Percentiles rank a stretch among this genome's conserved stretches.
phyloP scores from a whole-genome alignment of 1,140 invertebrate genomes.

The Cotesia vestalis region DNA sequence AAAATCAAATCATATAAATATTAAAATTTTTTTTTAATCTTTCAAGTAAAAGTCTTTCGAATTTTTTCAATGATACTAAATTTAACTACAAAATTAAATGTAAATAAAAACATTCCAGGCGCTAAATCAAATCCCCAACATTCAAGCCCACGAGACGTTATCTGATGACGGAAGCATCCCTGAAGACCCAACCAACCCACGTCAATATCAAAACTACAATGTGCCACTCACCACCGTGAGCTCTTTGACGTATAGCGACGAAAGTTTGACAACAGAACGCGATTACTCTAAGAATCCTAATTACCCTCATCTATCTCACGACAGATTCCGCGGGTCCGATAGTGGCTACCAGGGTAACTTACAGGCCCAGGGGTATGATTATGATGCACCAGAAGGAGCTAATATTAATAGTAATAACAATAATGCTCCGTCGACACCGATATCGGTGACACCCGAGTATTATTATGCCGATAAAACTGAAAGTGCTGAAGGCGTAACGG shows the following conservation, averaged over 20 bases:
- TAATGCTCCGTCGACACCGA: slow-evolving; percentile 29
- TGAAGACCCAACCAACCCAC: slow-evolving; percentile 31
- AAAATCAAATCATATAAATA: too few species aligned
- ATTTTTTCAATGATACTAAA: too few species aligned
- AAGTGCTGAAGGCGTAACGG: slow-evolving; percentile 42
- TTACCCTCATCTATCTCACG: slow-evolving; percentile 40
- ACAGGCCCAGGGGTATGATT: slow-evolving; percentile 55
- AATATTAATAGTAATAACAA: slow-evolving; percentile 1
- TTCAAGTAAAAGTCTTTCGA: too few species aligned
- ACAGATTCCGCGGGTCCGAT: slow-evolving; percentile 34
- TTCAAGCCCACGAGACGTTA: slow-evolving; percentile 41
- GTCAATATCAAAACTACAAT: slow-evolving; percentile 47
- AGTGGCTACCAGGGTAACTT: slow-evolving; percentile 42
- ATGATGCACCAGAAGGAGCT: slow-evolving; percentile 46
- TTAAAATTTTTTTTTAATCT: too few species aligned
- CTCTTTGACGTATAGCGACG: slow-evolving; percentile 47
- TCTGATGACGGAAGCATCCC: slow-evolving; percentile 38
- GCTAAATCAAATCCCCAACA: slow-evolving; percentile 40
- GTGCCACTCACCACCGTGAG: slow-evolving; percentile 43
- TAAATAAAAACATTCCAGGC: slow-evolving; percentile 33
- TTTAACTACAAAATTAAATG: too few species aligned
- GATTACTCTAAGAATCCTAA: slow-evolving; percentile 46
- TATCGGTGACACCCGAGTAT: slow-evolving; percentile 43
- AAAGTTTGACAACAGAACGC: slow-evolving; percentile 28
- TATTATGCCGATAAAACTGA: slow-evolving; percentile 51